Percentiles rank a stretch among this genome's conserved stretches.
Conservation (phyloP, 2,113 vertebrate genomes). For the Cephalopholis sonnerati region DNA sequence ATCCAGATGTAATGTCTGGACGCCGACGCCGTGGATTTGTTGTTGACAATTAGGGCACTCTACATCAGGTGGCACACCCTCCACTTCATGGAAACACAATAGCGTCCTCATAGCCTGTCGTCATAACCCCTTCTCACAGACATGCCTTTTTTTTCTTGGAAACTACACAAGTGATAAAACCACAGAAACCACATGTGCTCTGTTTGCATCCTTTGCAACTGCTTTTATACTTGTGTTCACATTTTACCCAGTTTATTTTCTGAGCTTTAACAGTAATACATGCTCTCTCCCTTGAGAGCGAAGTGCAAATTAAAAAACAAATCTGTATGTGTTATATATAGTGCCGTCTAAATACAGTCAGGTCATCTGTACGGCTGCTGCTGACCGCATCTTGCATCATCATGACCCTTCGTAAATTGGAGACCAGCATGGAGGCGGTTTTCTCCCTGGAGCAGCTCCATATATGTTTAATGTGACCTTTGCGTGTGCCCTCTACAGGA, state of each 20-base stretch:
- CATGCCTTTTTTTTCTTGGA: not conserved
- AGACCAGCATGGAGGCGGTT: not conserved
- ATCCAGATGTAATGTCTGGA: conserved; percentile 35
- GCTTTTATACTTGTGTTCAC: not conserved
- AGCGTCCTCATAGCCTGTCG: not conserved
- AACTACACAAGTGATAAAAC: not conserved
- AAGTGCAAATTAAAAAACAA: not conserved
- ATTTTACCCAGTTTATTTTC: not conserved
- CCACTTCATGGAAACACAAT: not conserved
- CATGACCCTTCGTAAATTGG: conserved; percentile 40
- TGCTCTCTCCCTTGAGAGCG: accelerated
- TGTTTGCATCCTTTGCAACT: not conserved
- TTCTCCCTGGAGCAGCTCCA: conserved; percentile 25
- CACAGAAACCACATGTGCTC: not conserved
- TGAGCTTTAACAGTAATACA: not conserved
- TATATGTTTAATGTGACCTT: conserved; percentile 62
- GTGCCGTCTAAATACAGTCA: not conserved
- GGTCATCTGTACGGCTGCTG: not conserved
- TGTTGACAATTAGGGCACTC: conserved; percentile 13
- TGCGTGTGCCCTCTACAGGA: not conserved
- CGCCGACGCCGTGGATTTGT: not conserved
- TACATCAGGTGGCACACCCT: not conserved
- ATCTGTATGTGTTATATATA: not conserved
- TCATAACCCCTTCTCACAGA: not conserved
- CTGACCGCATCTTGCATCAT: conserved; percentile 9